Conservation (phyloP, 2,888 invertebrate species). For the Drosophila macrospina region DNA sequence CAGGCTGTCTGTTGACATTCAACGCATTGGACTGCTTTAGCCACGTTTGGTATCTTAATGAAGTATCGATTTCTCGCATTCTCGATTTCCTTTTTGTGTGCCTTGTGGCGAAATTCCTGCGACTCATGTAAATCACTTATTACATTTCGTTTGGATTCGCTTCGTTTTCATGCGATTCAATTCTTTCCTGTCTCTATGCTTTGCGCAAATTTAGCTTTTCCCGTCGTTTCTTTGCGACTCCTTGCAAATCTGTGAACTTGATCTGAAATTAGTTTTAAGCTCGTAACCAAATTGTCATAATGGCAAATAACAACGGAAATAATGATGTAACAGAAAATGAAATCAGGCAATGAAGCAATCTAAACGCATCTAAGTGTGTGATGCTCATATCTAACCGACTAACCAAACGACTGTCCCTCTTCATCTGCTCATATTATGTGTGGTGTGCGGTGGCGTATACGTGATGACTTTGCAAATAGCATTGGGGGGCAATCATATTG, state of each 20-base stretch:
- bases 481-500: conserved; percentile 65
- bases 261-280: conserved; percentile 82
- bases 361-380: conserved; percentile 52
- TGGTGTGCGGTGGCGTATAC: conserved; percentile 66
- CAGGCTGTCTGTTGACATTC: conserved; percentile 31
- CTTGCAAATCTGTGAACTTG: conserved; percentile 71
- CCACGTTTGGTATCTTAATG: conserved; percentile 72
- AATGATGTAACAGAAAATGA: conserved; percentile 69
- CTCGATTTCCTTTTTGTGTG: conserved; percentile 64
- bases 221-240: conserved; percentile 17
- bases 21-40: conserved; percentile 27
- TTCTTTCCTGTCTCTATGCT: conserved; percentile 10
- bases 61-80: conserved; percentile 75
- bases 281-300: conserved; percentile 81
- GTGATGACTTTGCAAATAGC: conserved; percentile 80
- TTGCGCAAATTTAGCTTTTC: conserved; percentile 47
- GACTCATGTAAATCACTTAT: conserved; percentile 82
- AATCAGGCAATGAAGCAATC: conserved; percentile 67
- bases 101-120: conserved; percentile 73
- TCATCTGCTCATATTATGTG: conserved; percentile 6
- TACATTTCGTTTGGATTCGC: too few species aligned
- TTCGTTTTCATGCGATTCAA: conserved; percentile 20
- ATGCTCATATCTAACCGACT: conserved; percentile 17
- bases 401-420: conserved; percentile 14
- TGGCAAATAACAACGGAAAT: conserved; percentile 81